Conservation (phyloP, 2,113 vertebrate species). For the Rhadina sibilatrix region DNA sequence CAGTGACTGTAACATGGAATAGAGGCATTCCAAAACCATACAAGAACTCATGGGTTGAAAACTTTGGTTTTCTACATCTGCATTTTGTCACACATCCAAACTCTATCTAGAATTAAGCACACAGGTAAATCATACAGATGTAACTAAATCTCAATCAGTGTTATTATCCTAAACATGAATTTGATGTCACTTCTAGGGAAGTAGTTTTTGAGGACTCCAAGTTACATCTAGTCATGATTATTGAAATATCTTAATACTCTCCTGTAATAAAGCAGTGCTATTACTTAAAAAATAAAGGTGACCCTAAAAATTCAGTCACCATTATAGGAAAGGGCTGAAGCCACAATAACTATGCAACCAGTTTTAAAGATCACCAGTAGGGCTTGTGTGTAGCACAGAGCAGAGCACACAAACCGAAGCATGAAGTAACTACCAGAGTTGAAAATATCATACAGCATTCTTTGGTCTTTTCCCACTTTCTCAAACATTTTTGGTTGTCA, state of each 20-base stretch:
- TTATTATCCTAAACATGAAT: neutral
- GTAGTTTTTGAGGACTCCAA: neutral
- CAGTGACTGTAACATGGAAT: neutral
- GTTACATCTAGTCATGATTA: neutral
- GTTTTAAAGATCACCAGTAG: neutral
- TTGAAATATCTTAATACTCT: neutral
- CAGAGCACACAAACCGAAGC: neutral
- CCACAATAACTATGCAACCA: neutral
- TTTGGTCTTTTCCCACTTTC: neutral
- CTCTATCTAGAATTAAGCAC: neutral
- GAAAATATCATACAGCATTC: neutral
- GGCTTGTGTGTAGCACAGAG: fast-evolving
- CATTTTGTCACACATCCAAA: neutral
- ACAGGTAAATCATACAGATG: neutral
- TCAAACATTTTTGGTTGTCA: slow-evolving; percentile 11
- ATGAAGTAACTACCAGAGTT: neutral
- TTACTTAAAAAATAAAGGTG: neutral
- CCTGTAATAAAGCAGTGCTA: neutral
- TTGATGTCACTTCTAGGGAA: neutral
- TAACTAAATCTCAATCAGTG: neutral
- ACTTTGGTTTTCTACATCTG: neutral
- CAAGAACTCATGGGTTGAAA: neutral
- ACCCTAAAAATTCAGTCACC: neutral
- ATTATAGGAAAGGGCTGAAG: neutral
- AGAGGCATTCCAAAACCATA: neutral